Conservation (phyloP, 2,888 invertebrate genomes). For the Lepidocyrtoides sp. region DNA sequence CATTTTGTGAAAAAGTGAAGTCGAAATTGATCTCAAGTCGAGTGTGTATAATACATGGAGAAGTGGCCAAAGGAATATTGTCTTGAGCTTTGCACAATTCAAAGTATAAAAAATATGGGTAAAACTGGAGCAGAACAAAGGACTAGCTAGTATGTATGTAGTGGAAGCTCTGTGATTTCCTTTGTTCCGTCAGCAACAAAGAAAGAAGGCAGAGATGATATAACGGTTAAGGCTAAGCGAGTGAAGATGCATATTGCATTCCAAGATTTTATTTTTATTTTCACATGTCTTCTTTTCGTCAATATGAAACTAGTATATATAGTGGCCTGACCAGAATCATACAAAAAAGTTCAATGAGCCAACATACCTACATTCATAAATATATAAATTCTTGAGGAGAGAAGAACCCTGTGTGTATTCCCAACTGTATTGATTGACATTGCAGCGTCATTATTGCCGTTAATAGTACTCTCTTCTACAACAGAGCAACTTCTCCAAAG, state of each 20-base stretch:
- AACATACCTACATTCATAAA: background rate
- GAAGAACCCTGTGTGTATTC: background rate
- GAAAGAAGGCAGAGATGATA: background rate
- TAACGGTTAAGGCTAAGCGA: background rate
- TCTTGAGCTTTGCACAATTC: background rate
- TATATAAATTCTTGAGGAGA: too few species aligned
- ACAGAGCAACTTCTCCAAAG: background rate
- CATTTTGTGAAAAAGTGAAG: slow-evolving; percentile 1
- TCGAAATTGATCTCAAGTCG: slow-evolving; percentile 14
- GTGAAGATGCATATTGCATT: slow-evolving; percentile 1
- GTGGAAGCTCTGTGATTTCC: slow-evolving; percentile 8
- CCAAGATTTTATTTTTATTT: slow-evolving; percentile 24
- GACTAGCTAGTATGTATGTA: too few species aligned
- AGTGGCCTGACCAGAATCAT: background rate
- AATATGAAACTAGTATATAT: background rate
- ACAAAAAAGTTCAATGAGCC: slow-evolving; percentile 15
- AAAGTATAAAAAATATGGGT: background rate
- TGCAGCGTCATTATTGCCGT: background rate
- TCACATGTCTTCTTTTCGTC: background rate
- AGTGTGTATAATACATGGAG: background rate
- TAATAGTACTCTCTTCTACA: too few species aligned
- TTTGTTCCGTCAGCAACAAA: slow-evolving; percentile 41
- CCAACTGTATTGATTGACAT: slow-evolving; percentile 9
- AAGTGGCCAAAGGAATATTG: slow-evolving; percentile 15
- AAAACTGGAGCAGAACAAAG: background rate